A percentile compares a stretch with the other conserved stretches of the same genome.
phyloP scores from a whole-genome alignment of 1,140 invertebrate genomes.

The Condylostylus longicornis region DNA sequence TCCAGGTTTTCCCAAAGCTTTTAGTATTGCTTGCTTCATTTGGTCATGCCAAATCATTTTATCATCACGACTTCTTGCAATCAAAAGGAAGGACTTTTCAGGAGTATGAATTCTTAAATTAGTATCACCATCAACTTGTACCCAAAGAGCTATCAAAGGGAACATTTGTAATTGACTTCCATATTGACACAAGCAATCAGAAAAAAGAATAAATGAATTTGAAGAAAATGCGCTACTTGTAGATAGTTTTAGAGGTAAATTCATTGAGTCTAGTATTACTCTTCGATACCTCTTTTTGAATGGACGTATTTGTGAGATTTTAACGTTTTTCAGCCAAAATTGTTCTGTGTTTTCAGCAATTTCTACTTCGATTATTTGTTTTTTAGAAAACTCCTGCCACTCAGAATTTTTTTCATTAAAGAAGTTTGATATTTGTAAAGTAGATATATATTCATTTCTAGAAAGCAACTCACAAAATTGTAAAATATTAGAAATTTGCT shows the following conservation, averaged over 20 bases:
- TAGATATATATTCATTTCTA: too few relatives aligned
- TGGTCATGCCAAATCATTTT: slow-evolving; percentile 67
- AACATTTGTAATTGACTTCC: slow-evolving; percentile 45
- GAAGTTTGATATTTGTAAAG: slow-evolving; percentile 13
- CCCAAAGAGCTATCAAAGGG: slow-evolving; percentile 61
- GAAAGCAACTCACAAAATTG: slow-evolving; percentile 24
- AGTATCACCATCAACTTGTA: slow-evolving; percentile 43
- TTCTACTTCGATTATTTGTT: slow-evolving; percentile 25
- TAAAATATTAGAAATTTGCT: slow-evolving; percentile 4
- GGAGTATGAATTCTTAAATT: slow-evolving; percentile 50
- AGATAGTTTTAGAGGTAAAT: slow-evolving; percentile 48
- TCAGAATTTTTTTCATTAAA: slow-evolving; percentile 19
- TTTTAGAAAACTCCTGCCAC: slow-evolving; percentile 21
- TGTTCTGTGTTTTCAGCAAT: slow-evolving; percentile 26
- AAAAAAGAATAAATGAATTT: slow-evolving; percentile 64
- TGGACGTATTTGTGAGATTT: slow-evolving; percentile 16
- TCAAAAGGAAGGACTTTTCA: slow-evolving; percentile 57
- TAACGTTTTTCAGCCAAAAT: slow-evolving; percentile 25
- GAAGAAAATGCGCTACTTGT: slow-evolving; percentile 50
- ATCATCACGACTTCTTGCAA: slow-evolving; percentile 45
- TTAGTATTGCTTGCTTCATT: slow-evolving; percentile 48
- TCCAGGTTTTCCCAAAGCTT: slow-evolving; percentile 36
- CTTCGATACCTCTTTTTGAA: slow-evolving; percentile 38
- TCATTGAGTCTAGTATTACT: slow-evolving; percentile 59
- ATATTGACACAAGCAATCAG: slow-evolving; percentile 57